Percentiles rank a stretch among this genome's conserved stretches.
These are phyloP conservation scores for Entomobrya multifasciata DNA, from an alignment of 2,888 invertebrate species.

Conservation along the genomic window DNA sequence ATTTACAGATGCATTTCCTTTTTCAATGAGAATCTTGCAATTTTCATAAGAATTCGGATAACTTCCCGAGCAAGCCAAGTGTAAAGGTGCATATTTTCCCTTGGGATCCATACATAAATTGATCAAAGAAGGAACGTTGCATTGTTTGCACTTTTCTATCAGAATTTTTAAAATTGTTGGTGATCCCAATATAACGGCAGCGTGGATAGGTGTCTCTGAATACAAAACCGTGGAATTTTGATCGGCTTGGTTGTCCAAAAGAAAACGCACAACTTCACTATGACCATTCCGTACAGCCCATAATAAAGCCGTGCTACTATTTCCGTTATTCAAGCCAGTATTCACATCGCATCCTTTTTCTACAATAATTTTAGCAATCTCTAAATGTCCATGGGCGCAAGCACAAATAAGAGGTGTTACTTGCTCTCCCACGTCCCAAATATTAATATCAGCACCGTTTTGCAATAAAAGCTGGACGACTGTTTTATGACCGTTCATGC, in stretches of 20 bases:
- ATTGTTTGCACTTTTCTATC: no score
- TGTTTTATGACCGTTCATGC: constrained; percentile 5
- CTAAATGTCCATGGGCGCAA: constrained; percentile 54
- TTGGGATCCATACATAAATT: constrained; percentile 37
- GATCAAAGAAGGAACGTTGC: constrained; percentile 86
- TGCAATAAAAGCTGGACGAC: constrained; percentile 14
- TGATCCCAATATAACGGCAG: constrained; percentile 89
- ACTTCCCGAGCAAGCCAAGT: constrained; percentile 93
- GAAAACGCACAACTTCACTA: constrained; percentile 85
- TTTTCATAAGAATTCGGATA: constrained; percentile 86
- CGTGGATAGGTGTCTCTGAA: constrained; percentile 87
- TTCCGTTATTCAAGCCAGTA: constrained; percentile 81
- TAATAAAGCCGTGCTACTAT: constrained; percentile 87
- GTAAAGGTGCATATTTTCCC: constrained; percentile 90
- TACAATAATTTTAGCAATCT: constrained; percentile 51
- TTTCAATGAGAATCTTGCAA: constrained; percentile 86
- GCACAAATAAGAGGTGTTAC: constrained; percentile 74
- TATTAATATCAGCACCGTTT: constrained; percentile 64
- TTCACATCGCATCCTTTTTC: constrained; percentile 68
- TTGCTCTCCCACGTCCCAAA: constrained; percentile 51
- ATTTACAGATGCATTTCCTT: constrained; percentile 87
- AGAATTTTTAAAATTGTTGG: constrained; percentile 87
- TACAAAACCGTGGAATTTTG: constrained; percentile 83
- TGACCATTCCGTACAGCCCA: constrained; percentile 91
- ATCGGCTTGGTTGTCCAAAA: constrained; percentile 89